phyloP scores from a whole-genome alignment of 2,888 invertebrate genomes.

The Epinotia ramella region DNA sequence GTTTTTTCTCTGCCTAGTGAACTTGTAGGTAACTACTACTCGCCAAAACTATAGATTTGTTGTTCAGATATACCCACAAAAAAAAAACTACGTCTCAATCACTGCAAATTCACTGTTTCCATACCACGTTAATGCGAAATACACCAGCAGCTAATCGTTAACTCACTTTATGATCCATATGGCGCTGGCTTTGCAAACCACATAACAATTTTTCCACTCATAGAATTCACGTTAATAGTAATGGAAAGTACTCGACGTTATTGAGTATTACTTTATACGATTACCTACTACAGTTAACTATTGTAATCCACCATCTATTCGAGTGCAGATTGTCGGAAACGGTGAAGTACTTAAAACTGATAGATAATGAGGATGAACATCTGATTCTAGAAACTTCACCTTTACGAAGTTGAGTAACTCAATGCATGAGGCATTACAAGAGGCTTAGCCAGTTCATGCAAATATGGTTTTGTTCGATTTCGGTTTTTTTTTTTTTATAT shows the following conservation, averaged over 20 bases:
- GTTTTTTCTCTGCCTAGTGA: not conserved
- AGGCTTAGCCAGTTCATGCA: too few relatives aligned
- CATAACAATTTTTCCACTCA: conserved; percentile 62
- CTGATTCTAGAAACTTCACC: too few relatives aligned
- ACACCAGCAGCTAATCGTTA: conserved; percentile 51
- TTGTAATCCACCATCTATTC: not conserved
- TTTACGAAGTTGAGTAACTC: too few relatives aligned
- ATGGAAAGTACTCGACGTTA: conserved; percentile 49
- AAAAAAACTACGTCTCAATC: not conserved
- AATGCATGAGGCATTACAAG: too few relatives aligned
- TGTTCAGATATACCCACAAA: not conserved
- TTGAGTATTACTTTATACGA: conserved; percentile 11
- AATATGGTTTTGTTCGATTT: too few relatives aligned
- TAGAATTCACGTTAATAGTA: conserved; percentile 58
- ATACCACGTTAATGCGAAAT: not conserved
- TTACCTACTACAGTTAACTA: conserved; percentile 1
- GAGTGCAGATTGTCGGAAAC: not conserved
- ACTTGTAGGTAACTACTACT: not conserved
- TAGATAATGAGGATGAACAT: too few relatives aligned
- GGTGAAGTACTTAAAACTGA: not conserved
- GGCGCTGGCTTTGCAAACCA: conserved; percentile 48
- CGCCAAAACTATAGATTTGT: not conserved
- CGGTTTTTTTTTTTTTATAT: too few relatives aligned
- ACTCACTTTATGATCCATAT: conserved; percentile 75
- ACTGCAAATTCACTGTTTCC: not conserved